phyloP scores from a whole-genome alignment of 2,113 vertebrate genomes.

The Brachionichthys hirsutus region DNA sequence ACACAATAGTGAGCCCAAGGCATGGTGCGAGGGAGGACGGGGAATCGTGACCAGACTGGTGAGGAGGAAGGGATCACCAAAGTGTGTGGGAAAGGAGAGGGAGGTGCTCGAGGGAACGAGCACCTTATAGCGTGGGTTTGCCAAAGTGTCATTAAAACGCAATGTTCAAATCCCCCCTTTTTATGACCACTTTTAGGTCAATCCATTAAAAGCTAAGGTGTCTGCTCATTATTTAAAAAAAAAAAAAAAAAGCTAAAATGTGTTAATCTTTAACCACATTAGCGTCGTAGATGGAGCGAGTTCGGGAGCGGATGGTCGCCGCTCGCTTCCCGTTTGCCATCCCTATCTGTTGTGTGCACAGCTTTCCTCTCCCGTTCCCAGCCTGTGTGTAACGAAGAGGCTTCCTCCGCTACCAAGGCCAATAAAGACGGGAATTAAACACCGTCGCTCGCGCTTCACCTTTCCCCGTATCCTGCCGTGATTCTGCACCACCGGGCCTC shows the following conservation, averaged over 20 bases:
- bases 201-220: too few relatives aligned
- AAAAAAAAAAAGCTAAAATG: too few relatives aligned
- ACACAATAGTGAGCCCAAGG: constrained; percentile 68
- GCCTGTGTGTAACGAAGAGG: constrained; percentile 47
- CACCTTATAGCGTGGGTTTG: too few relatives aligned
- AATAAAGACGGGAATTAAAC: constrained; percentile 60
- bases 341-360: constrained; percentile 47
- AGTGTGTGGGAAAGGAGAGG: constrained; percentile 20
- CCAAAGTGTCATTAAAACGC: too few relatives aligned
- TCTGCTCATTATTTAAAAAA: too few relatives aligned
- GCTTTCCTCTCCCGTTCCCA: constrained; percentile 22
- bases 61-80: constrained; percentile 38
- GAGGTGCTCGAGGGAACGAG: constrained; percentile 5
- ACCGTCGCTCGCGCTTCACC: constrained; percentile 43
- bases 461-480: constrained; percentile 22
- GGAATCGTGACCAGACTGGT: constrained; percentile 62
- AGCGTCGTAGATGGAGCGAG: too few relatives aligned
- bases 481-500: not conserved
- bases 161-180: too few relatives aligned
- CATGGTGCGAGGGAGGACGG: constrained; percentile 28
- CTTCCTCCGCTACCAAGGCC: constrained; percentile 30
- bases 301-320: not conserved
- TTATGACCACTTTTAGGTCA: too few relatives aligned
- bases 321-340: constrained; percentile 47
- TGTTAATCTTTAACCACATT: too few relatives aligned